Conservation (phyloP, 2,888 invertebrate genomes). For the Norana najaformis region DNA sequence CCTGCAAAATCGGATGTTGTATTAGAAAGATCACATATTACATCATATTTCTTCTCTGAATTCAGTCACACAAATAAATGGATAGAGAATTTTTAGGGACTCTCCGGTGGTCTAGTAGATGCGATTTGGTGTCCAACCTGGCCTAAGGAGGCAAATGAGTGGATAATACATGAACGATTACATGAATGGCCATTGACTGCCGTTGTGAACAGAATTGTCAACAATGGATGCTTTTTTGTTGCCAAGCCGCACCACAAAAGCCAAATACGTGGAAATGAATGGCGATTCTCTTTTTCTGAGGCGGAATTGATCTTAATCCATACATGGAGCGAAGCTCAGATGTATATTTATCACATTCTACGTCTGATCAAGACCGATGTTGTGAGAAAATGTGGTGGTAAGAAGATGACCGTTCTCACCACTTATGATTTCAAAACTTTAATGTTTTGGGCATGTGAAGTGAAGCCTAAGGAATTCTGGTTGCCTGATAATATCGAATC, state of each 20-base stretch:
- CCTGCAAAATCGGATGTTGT: too few relatives aligned
- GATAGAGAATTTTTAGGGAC: neutral
- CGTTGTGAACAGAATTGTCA: neutral
- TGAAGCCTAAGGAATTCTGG: slow-evolving; percentile 14
- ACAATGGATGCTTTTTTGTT: slow-evolving; percentile 17
- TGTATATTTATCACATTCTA: neutral
- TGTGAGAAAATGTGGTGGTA: neutral
- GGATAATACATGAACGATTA: neutral
- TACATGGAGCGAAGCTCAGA: slow-evolving; percentile 14
- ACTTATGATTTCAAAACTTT: slow-evolving; percentile 28
- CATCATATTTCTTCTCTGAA: neutral
- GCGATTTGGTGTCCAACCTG: slow-evolving; percentile 16
- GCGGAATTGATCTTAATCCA: slow-evolving; percentile 24
- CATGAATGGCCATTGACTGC: neutral
- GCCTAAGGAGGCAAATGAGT: slow-evolving; percentile 27
- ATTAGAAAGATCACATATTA: neutral
- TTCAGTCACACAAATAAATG: neutral
- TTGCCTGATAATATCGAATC: neutral
- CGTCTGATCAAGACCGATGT: slow-evolving; percentile 3
- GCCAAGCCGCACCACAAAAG: neutral
- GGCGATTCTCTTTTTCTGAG: slow-evolving; percentile 26
- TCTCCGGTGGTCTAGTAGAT: neutral
- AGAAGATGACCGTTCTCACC: neutral
- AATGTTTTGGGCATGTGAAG: slow-evolving; percentile 28
- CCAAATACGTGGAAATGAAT: neutral